Base-by-base conservation (phyloP, 2,888 invertebrate genomes). In the Mellilla xanthometata region DNA sequence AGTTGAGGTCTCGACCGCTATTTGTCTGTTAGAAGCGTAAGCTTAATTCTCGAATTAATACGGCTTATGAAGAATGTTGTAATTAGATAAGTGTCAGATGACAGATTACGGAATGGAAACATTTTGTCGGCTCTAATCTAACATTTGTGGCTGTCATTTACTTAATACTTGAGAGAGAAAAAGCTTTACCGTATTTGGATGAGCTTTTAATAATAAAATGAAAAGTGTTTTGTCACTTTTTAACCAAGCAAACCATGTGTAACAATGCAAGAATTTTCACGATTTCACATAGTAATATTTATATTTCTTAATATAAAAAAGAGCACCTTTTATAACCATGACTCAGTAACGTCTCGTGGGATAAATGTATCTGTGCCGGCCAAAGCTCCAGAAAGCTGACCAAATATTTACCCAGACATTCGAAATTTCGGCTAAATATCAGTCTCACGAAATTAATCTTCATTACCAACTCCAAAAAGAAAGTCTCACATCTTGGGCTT, bases 71-170 rank as follows among this genome's bases (percentile, higher is more conserved):
- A 54, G 58, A 63, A 68, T 69, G 65, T 65, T 61, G 63, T 66
- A 68, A 73, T 76, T 69, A 77, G 68, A 73, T 70, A 63, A 71
- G 61, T 67, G 70, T 72, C 68, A 67, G 58, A 45, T 70, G 67
- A 76, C 72, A 72, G 67, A 65, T 66, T 66, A 74, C 58, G 66
- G 72, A 72, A 62, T 66, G 67, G 60, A 62, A 62, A 54, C 67
- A 66, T 68, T 72, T 70, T 69, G 66, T 73, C 63, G 62, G 63
- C 60, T 59, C 52, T 29, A 9, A 58, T 59, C 52, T 29, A 9
- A 58, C 66, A 41, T 64, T 52, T 72, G 67, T 45, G 63, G 61
- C 33, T 46, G 36, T 46, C 40, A 49, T 27, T 47, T 44, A 53
- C 36, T 56, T 44, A 7, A 15, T 22, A 19, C 9, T 26, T 12